phyloP scores from a whole-genome alignment of 2,888 invertebrate genomes.

The Microctonus hyperodae region DNA sequence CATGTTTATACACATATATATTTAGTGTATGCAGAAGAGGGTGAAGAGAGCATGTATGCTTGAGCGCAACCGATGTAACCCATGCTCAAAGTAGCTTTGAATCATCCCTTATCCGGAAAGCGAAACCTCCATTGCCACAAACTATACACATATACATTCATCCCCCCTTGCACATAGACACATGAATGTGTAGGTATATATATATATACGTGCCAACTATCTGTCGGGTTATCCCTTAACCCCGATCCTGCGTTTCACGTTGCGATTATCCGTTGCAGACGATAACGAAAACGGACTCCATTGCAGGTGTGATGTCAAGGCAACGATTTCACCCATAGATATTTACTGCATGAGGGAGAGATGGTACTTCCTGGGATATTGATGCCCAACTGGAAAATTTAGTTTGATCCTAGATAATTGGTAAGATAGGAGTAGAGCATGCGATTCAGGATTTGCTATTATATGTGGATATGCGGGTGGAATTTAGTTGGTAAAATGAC shows the following conservation, averaged over 20 bases:
- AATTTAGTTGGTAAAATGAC: conserved; percentile 3
- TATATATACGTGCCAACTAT: conserved; percentile 4
- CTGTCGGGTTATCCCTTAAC: conserved; percentile 23
- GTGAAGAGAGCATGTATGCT: conserved; percentile 8
- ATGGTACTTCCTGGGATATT: conserved; percentile 10
- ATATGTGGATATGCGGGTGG: conserved; percentile 14
- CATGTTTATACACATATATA: not conserved
- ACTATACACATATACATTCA: not conserved
- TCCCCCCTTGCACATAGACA: not conserved
- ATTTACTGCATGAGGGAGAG: not conserved
- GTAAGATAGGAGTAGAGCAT: conserved; percentile 7
- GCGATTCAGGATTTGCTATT: not conserved
- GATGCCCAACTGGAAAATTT: conserved; percentile 24
- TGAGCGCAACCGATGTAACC: conserved; percentile 42
- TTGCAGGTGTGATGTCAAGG: conserved; percentile 12
- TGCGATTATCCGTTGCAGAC: conserved; percentile 15
- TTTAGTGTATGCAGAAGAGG: conserved; percentile 3
- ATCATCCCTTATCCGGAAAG: conserved; percentile 32
- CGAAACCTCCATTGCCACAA: conserved; percentile 14
- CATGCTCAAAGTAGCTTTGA: conserved; percentile 47
- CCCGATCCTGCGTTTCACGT: conserved; percentile 14
- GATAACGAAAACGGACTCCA: conserved; percentile 21
- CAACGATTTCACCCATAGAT: conserved; percentile 11
- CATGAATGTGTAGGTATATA: too few species aligned
- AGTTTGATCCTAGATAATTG: conserved; percentile 23